Evolutionary conservation across 2,797 vertebrate species (phyloP), one percentile per base, ranked within the genome.

Genomic region (Gadopsis bispinosus): DNA sequence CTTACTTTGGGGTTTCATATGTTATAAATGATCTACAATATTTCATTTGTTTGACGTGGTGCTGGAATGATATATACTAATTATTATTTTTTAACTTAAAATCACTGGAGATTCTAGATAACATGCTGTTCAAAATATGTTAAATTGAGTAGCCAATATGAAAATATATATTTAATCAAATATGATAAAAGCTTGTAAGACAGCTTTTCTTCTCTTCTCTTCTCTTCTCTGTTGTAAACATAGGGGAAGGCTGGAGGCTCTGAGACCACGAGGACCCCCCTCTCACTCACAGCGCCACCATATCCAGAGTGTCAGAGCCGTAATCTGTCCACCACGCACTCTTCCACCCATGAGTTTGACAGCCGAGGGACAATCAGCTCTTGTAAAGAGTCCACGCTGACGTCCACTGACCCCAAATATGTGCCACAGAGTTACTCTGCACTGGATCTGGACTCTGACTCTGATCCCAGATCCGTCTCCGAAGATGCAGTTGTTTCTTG

Each of bases 391-490:
- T 53, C 74, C 35, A 13, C 56, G 13, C 79, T 50, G 41, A 47
- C 77, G 3, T 70, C 87, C 22, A 54, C 78, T 68, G 79, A 93
- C 65, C 81, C 83, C 19, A 85, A 86, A 62, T 83, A 85, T 41
- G 56, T 75, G n/a, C 75, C 83, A 43, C 78, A 87, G 70, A 86
- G 73, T 67, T 90, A 83, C 77, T 66, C 83, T 39, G 66, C 43
- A 3, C 71, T 85, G 37, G 91, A 90, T 20, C 83, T 87, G 41
- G 88, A 91, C 78, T 87, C 91, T 26, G 90, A 93, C 81, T 91
- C 90, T 58, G 92, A 94, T 69, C 91, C 85, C 37, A 88, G 84
- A 81, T 91, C 92, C 43, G 77, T 75, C 31, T 91, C 88, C 35
- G 92, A 91, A 50, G 81, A 79, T 0, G 83, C 75, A 20, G 73